These are phyloP conservation scores for Entomyzon cyanotis DNA, from an alignment of 2,113 vertebrate species.

Conservation along the genomic window DNA sequence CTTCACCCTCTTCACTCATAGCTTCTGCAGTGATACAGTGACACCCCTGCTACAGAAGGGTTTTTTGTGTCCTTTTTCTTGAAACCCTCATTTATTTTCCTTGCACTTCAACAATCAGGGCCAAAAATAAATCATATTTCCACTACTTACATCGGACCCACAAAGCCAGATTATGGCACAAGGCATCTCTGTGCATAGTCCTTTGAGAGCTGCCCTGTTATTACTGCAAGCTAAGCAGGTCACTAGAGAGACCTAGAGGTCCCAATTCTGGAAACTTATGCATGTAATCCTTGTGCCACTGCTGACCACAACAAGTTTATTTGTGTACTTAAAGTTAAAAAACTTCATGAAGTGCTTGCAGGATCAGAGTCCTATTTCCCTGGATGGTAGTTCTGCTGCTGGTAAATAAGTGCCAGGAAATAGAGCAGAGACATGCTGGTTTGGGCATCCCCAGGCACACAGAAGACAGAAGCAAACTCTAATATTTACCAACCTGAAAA, in stretches of 20 bases:
- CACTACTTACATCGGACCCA: not conserved
- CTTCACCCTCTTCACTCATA: not conserved
- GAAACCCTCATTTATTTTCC: not conserved
- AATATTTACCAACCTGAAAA: conserved; percentile 48
- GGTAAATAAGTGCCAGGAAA: conserved; percentile 65
- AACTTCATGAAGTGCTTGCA: conserved; percentile 62
- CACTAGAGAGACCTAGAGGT: conserved; percentile 38
- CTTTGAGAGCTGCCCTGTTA: conserved; percentile 26
- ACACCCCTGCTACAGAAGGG: not conserved
- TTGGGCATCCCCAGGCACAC: conserved; percentile 51
- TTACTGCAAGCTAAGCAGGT: conserved; percentile 54
- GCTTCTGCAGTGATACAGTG: not conserved
- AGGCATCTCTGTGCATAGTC: not conserved
- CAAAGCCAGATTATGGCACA: not conserved
- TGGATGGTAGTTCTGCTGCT: conserved; percentile 49
- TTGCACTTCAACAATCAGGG: not conserved
- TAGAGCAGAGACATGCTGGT: conserved; percentile 58
- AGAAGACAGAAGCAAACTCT: conserved; percentile 43
- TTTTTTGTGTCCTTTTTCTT: not conserved
- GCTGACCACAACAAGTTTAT: conserved; percentile 65
- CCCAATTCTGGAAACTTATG: conserved; percentile 56
- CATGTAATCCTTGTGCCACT: conserved; percentile 46
- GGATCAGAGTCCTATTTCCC: conserved; percentile 63
- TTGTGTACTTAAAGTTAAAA: conserved; percentile 66
- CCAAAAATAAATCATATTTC: not conserved